Conservation (phyloP, 2,113 vertebrate species). For the Tyrannus savana region DNA sequence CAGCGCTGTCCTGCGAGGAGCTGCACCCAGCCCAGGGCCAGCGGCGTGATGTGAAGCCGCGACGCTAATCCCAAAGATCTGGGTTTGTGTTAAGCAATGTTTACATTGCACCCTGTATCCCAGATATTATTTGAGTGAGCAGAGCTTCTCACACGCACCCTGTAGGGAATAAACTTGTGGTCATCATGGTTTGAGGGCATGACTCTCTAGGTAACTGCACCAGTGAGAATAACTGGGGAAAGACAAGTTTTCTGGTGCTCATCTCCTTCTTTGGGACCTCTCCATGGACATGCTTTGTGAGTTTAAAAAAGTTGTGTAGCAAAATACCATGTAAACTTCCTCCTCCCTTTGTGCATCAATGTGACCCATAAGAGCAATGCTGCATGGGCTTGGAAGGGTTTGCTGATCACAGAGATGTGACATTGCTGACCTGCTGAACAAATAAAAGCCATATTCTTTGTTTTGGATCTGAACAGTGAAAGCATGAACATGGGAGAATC, state of each 20-base stretch:
- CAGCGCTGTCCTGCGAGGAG: accelerated
- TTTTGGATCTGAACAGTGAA: neutral
- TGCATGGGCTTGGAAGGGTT: accelerated
- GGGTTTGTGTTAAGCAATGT: neutral
- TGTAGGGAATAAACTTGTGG: neutral
- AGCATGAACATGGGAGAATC: neutral
- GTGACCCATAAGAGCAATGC: neutral
- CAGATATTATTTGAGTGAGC: neutral
- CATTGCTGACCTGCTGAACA: accelerated
- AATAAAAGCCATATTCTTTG: neutral
- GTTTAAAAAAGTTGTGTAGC: neutral
- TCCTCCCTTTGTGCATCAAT: accelerated
- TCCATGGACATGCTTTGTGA: neutral
- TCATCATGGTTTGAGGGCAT: neutral
- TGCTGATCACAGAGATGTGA: neutral
- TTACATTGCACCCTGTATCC: neutral
- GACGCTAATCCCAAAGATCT: accelerated
- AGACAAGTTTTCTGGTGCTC: neutral
- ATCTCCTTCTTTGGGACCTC: neutral
- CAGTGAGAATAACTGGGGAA: neutral
- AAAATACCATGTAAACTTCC: neutral
- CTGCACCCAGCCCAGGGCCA: accelerated
- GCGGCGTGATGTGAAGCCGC: accelerated
- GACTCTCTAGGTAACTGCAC: neutral
- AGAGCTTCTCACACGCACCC: neutral